Conservation (phyloP, 2,113 vertebrate genomes). For the Pedionomus torquatus region DNA sequence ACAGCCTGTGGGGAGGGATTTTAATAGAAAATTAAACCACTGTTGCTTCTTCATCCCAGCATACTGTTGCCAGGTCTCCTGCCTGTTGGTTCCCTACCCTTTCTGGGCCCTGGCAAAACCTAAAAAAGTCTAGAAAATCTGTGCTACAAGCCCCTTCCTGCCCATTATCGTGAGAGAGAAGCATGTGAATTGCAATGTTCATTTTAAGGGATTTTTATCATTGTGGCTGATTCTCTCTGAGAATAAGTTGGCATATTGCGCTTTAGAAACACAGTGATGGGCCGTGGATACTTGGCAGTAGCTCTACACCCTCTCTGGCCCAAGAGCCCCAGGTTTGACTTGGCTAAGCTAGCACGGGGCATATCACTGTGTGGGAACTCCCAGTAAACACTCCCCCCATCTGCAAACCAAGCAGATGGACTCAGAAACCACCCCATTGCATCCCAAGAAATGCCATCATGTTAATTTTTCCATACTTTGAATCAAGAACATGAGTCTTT, state of each 20-base stretch:
- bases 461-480: not conserved
- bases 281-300: not conserved
- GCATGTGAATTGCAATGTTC: not conserved
- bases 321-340: rapidly evolving
- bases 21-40: not conserved
- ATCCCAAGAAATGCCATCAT: not conserved
- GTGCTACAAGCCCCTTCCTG: not conserved
- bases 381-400: not conserved
- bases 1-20: not conserved
- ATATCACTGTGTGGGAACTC: not conserved
- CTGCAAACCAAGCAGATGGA: not conserved
- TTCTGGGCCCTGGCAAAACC: not conserved
- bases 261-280: not conserved
- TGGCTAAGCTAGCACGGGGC: not conserved
- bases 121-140: not conserved
- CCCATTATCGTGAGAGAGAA: not conserved
- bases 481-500: not conserved
- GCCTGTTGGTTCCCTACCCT: not conserved
- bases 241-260: not conserved
- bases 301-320: not conserved
- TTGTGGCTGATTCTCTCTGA: not conserved
- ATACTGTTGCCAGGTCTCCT: not conserved
- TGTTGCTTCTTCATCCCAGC: not conserved
- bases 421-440: not conserved
- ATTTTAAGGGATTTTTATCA: not conserved